These are phyloP conservation scores for Psix sp. DNA, from an alignment of 1,140 invertebrate genomes.

Conservation along the genomic window DNA sequence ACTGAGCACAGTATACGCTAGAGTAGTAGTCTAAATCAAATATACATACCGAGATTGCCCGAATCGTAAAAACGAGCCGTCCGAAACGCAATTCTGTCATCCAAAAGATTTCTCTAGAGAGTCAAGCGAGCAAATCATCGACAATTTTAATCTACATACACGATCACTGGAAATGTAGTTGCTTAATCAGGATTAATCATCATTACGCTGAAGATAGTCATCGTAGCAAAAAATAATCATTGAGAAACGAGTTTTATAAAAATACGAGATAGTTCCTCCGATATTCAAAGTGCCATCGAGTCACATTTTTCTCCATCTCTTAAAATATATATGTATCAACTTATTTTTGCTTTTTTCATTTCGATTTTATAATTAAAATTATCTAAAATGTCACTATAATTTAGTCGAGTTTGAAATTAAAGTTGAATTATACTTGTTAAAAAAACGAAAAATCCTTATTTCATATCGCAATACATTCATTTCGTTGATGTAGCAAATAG, in stretches of 20 bases:
- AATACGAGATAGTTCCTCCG: conserved; percentile 3
- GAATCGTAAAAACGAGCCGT: conserved; percentile 13
- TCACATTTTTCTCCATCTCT: no score
- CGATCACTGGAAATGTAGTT: conserved; percentile 17
- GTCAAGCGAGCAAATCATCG: conserved; percentile 7
- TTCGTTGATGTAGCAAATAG: neutral
- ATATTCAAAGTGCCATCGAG: no score
- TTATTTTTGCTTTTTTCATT: no score
- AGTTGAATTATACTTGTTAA: no score
- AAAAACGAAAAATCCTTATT: no score
- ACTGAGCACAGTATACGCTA: conserved; percentile 1
- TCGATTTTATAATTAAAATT: no score
- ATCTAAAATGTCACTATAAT: no score
- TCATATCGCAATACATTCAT: neutral
- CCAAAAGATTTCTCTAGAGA: conserved; percentile 38
- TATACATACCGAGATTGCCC: conserved; percentile 15
- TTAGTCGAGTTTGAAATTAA: no score
- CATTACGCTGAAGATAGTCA: conserved; percentile 5
- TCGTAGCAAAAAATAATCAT: no score
- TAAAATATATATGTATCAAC: no score
- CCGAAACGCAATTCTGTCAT: conserved; percentile 11
- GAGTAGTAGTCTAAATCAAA: conserved; percentile 12
- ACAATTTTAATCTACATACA: conserved; percentile 19
- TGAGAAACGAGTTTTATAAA: conserved; percentile 15
- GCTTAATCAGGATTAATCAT: conserved; percentile 33